Base-by-base conservation (phyloP, 2,113 vertebrate genomes). In the Ciconia boyciana region DNA sequence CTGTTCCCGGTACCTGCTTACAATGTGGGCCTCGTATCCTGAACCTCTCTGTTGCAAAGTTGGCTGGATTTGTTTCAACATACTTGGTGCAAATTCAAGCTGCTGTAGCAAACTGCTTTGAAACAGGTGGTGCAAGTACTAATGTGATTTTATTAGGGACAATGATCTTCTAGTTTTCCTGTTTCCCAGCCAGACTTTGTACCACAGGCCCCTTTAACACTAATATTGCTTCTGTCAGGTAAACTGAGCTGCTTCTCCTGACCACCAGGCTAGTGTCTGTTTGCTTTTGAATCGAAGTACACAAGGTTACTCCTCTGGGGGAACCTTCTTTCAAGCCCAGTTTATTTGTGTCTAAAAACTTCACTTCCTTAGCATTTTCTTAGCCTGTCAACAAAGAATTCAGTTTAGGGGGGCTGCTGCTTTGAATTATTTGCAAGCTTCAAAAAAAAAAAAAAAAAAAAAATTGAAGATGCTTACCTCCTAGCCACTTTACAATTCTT, bases 281-380 rank as follows among this genome's bases (percentile, higher is more conserved):
- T 25, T 70, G 54, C n/a, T 69, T 51, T 57, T 0, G 2, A 41
- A 32, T 60, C 0, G 0, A 20, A 25, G 13, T 57, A 43, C 11
- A 11, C 34, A 28, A 41, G 26, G 18, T 36, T 55, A 26, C 17
- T 65, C 13, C 49, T 71, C 25, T 68, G 52, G 32, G 58, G 4
- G 17, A 81, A 10, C n/a, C 29, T 65, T 90, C n/a, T 77, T 90
- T 82, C 51, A 88, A 83, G 26, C 9, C 8, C 32, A 20, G 36
- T 76, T 80, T 55, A 19, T 55, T 34, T 66, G 10, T 25, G 16
- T 39, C 36, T 44, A 20, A 66, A 87, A 85, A 58, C 6, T 82
- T 61, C 7, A 39, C 4, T 66, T 65, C 12, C 8, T 57, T 64
- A 52, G n/a, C 26, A 18, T 68, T 91, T 92, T 55, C 41, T 62